Percentiles rank a stretch among this genome's conserved stretches.
phyloP scores from a whole-genome alignment of 2,797 vertebrate species.

The Crenichthys baileyi region DNA sequence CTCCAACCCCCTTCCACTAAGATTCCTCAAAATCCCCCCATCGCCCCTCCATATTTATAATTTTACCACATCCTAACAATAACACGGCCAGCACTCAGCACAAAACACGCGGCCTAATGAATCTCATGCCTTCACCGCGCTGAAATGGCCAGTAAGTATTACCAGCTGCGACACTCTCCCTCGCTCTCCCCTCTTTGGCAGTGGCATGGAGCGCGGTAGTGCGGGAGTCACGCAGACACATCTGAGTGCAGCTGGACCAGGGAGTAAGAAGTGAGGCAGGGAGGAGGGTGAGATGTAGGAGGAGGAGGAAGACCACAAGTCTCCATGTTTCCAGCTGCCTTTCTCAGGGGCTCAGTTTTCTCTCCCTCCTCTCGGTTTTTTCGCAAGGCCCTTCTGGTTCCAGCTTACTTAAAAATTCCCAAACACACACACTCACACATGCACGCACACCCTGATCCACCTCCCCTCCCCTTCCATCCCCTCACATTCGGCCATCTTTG shows the following conservation, averaged over 20 bases:
- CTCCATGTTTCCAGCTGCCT: constrained; percentile 92
- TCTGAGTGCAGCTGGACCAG: constrained; percentile 93
- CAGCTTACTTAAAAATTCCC: constrained; percentile 73
- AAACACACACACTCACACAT: constrained; percentile 57
- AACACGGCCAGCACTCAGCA: constrained; percentile 95
- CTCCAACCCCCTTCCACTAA: constrained; percentile 79
- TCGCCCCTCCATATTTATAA: constrained; percentile 94
- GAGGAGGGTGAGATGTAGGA: constrained; percentile 36
- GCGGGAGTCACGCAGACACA: constrained; percentile 87
- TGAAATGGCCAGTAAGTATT: constrained; percentile 95
- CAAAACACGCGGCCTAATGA: constrained; percentile 97
- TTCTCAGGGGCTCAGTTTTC: constrained; percentile 91
- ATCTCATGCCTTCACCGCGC: constrained; percentile 94
- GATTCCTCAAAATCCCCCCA: constrained; percentile 76
- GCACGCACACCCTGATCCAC: constrained; percentile 63
- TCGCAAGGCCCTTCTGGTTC: constrained; percentile 78
- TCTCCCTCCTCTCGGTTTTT: constrained; percentile 81
- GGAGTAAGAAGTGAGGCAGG: constrained; percentile 45
- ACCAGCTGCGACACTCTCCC: constrained; percentile 95
- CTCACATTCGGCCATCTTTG: constrained; percentile 90
- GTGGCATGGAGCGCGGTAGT: constrained; percentile 76
- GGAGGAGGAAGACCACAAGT: constrained; percentile 84
- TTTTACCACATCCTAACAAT: constrained; percentile 99
- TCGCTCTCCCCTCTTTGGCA: constrained; percentile 81
- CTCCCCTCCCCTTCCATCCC: constrained; percentile 83